Evolutionary conservation across 2,797 vertebrate genomes (phyloP), one percentile per base, ranked within the genome.

Genomic region (Ceryle rudis): DNA sequence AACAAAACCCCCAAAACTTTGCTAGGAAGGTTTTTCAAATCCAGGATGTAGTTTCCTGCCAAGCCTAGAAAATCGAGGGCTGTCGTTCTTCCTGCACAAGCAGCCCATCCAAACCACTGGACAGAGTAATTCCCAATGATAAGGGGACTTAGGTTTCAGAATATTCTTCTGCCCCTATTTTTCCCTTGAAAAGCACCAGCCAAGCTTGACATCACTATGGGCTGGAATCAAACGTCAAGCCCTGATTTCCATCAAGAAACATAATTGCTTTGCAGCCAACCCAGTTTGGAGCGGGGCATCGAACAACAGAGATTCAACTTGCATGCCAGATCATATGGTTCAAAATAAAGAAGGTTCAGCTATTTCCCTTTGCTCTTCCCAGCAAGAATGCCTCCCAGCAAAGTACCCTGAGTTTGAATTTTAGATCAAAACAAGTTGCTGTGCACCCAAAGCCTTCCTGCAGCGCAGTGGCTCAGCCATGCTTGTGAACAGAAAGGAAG

Each of bases 351-450:
- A 88, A 67, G 89, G n/a, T 78, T 95, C 84, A 71, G 61, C 62
- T 89, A 57, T 89, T 83, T 83, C 60, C 33, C 84, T 89, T 89
- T 57, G 51, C 89, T 72, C 14, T 80, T 94, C 31, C 39, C 78
- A 88, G 52, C 35, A 70, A 78, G 41, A 93, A 83, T 86, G 81
- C 89, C 93, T 89, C 54, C 66, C 89, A 91, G 91, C 70, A 91
- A 96, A 96, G 81, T 42, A 39, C 89, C 74, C 66, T n/a, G 78
- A 2, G 8, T 3, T 82, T 80, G 87, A 79, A 39, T 37, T 86
- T 95, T 70, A 95, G 69, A 96, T 96, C 82, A 93, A 96, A 97
- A 83, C 85, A 47, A 47, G 44, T 90, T 81, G 64, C 74, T 69
- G 42, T 16, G 91, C 91, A 66, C 81, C 89, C 81, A 66, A 82